Percentiles rank a stretch among this genome's conserved stretches.
phyloP scores from a whole-genome alignment of 2,888 invertebrate species.

The Parelbella ahira region DNA sequence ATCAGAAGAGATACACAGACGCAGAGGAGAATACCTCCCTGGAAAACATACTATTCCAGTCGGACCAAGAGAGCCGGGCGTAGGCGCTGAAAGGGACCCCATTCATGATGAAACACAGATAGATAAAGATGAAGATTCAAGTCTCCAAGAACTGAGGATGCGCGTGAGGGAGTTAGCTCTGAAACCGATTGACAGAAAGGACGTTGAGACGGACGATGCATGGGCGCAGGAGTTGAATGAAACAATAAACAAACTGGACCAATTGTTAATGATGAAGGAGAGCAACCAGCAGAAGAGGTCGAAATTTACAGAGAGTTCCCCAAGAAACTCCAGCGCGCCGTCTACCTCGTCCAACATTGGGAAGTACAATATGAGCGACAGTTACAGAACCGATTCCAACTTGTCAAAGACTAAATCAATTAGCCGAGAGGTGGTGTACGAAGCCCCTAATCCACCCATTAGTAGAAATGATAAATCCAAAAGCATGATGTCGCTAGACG shows the following conservation, averaged over 20 bases:
- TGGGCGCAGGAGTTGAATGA: constrained; percentile 89
- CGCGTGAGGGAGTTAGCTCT: constrained; percentile 86
- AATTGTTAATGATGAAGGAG: constrained; percentile 84
- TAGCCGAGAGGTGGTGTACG: constrained; percentile 62
- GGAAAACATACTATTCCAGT: constrained; percentile 70
- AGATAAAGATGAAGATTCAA: constrained; percentile 74
- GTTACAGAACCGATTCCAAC: constrained; percentile 50
- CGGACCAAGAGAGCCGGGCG: constrained; percentile 85
- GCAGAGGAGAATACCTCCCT: constrained; percentile 78
- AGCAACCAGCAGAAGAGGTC: constrained; percentile 79
- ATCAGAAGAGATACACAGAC: constrained; percentile 93
- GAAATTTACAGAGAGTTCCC: constrained; percentile 62
- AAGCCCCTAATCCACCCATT: constrained; percentile 55
- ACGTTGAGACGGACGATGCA: constrained; percentile 83
- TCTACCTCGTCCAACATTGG: constrained; percentile 59
- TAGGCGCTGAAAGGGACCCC: constrained; percentile 85
- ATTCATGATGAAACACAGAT: constrained; percentile 59
- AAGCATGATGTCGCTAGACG: constrained; percentile 75
- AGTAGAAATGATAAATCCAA: constrained; percentile 63
- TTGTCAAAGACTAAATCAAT: constrained; percentile 56
- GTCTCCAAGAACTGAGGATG: constrained; percentile 84
- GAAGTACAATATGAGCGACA: constrained; percentile 47
- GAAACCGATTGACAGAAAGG: constrained; percentile 87
- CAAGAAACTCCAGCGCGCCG: constrained; percentile 63
- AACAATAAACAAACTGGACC: constrained; percentile 88